Evolutionary conservation across 2,888 invertebrate species (phyloP), one percentile per base, ranked within the genome.

Genomic region (Yponomeuta cagnagella): DNA sequence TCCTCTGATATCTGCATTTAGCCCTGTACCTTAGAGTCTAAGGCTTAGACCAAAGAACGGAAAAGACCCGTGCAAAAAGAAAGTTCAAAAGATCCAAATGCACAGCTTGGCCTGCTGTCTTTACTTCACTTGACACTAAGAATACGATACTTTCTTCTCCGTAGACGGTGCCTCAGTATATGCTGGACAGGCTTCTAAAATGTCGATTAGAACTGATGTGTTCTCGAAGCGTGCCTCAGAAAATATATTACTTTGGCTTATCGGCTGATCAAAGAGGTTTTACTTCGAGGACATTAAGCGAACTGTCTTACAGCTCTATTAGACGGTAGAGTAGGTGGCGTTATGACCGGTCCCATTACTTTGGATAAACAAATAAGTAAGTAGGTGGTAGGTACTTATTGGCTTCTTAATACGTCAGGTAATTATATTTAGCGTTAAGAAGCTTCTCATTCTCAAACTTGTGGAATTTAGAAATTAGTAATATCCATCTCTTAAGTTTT

Each of bases 341-440:
- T 15, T 58, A 58, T 58, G 52, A 58, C 52, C 52, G 52, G 52
- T 15, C 52, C 52, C 52, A 58, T 58, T 58, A 58, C 52, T 58
- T 15, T 12, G 15, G 5, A 58, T 15, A 15, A 15, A 58, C 52
- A 58, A 58, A 58, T 58, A 58, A 58, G 15, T 58, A 58, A 58
- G 52, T 58, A 15, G 52, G 52, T 15, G 52, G 52, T 15, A 58
- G 52, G 12, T 43, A 43, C 5, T 43, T 64, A 63, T 67, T 37
- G 69, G 48, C 69, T 71, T 73, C n/a, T 63, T 63, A 43, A 43
- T 43, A 43, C 1, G 43, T 43, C 6, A 8, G 6, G 43, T 8
- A 43, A 8, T 4, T 43, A 8, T 43, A 43, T 43, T 5, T 33
- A 33, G 33, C 33, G 2, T 33, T 33, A 33, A 33, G 33, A 33